Evolutionary conservation across 2,113 vertebrate species (phyloP), one percentile per base, ranked within the genome.

Genomic region (Dolichotis patagonum): DNA sequence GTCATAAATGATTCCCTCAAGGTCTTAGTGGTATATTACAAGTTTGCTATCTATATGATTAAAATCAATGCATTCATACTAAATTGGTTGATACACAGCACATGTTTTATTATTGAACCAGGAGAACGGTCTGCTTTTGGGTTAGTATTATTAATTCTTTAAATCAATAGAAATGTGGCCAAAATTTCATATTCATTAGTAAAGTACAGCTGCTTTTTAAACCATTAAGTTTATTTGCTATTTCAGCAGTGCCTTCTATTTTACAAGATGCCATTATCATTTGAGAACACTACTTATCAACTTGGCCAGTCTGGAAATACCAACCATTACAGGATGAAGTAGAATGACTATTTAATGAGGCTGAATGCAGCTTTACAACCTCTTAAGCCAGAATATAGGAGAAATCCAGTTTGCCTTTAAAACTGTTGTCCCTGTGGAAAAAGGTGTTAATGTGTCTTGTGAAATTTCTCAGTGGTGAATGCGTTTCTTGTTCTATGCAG

Each of bases 1-100:
- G 71, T 85, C 35, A 83, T 90, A 90, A 86, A 69, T 62, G 69
- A 71, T 35, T 91, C 60, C 41, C 63, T 87, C 19, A 60, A 60
- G 41, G 85, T 83, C 49, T 89, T 82, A 77, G 30, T 92, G 86
- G 14, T 4, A 3, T 90, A 65, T 84, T 92, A n/a, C 12, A 43
- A 92, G 93, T 96, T 96, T 94, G 28, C 13, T 69, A 0, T 91
- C n/a, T 97, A 0, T 97, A 16, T 71, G 22, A 84, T 89, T 94
- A 91, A 95, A 2, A 60, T 46, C 30, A 89, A 9, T 19, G 73
- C 90, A 91, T 93, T 91, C 43, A 63, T 86, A 77, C n/a, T 32
- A 90, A 26, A 54, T 88, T 91, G 38, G 12, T 85, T 28, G 9
- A 38, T 84, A 49, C 35, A 58, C 16, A 43, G 19, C 38, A n/a